phyloP scores from a whole-genome alignment of 2,113 vertebrate species.

The Triplophysa siluroides region DNA sequence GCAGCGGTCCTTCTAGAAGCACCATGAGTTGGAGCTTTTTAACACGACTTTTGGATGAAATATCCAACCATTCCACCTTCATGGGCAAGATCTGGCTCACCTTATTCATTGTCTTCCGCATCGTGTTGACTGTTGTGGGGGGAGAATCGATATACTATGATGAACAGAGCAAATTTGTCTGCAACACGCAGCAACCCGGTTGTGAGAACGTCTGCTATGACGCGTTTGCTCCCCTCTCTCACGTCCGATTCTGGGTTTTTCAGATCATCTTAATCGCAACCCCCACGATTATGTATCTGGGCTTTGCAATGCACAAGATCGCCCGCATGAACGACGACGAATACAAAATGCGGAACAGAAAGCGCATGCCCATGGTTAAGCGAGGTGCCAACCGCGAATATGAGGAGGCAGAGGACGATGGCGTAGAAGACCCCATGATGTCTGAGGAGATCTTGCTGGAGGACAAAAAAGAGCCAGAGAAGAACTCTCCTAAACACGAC shows the following conservation, averaged over 20 bases:
- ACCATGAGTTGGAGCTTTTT: conserved; percentile 94
- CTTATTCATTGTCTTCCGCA: conserved; percentile 85
- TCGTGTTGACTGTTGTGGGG: conserved; percentile 86
- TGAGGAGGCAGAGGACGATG: conserved; percentile 87
- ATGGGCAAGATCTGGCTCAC: conserved; percentile 93
- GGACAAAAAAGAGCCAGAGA: conserved; percentile 66
- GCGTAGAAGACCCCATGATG: conserved; percentile 91
- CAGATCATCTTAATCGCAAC: conserved; percentile 89
- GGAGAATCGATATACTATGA: conserved; percentile 93
- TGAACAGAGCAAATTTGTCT: conserved; percentile 91
- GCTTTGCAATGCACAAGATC: conserved; percentile 89
- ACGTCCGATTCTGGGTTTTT: conserved; percentile 91
- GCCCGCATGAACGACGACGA: conserved; percentile 76
- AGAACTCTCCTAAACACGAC: conserved; percentile 75
- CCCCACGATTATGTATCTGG: conserved; percentile 86
- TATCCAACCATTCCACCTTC: conserved; percentile 91
- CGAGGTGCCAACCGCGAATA: conserved; percentile 81
- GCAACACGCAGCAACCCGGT: conserved; percentile 88
- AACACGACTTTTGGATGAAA: conserved; percentile 88
- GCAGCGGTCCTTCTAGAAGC: conserved; percentile 43
- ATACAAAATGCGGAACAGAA: conserved; percentile 60
- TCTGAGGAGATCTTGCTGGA: conserved; percentile 83
- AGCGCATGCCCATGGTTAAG: conserved; percentile 76
- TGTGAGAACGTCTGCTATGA: conserved; percentile 94
- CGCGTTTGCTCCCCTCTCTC: conserved; percentile 85